These are phyloP conservation scores for Drosophila melanocephala DNA, from an alignment of 2,888 invertebrate species.

Conservation along the genomic window DNA sequence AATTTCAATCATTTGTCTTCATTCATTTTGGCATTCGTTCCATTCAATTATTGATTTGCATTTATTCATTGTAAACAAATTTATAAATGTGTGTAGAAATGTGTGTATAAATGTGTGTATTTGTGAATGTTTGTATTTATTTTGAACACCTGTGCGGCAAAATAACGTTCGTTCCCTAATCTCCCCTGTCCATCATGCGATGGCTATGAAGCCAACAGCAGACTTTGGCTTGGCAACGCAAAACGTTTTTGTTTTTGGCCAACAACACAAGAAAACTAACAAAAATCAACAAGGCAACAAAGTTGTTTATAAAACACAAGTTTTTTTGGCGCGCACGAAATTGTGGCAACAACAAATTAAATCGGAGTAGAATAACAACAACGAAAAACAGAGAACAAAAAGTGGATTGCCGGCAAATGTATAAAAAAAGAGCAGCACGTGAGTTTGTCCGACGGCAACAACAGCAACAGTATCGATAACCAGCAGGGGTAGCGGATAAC, in stretches of 20 bases:
- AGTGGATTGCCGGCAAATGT: constrained; percentile 43
- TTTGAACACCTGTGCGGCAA: constrained; percentile 63
- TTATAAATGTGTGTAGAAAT: neutral
- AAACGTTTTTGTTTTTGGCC: constrained; percentile 33
- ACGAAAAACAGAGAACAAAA: constrained; percentile 14
- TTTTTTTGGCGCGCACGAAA: constrained; percentile 59
- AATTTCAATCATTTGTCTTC: constrained; percentile 44
- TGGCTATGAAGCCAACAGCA: constrained; percentile 25
- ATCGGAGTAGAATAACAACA: constrained; percentile 46
- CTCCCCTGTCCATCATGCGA: constrained; percentile 8
- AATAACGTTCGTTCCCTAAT: constrained; percentile 4
- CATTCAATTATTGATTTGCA: constrained; percentile 61
- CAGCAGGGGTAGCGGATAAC: constrained; percentile 1
- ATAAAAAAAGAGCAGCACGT: constrained; percentile 59
- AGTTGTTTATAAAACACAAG: constrained; percentile 54
- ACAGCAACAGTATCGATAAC: constrained; percentile 44
- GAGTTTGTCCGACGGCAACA: constrained; percentile 39
- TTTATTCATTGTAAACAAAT: constrained; percentile 25
- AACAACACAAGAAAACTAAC: constrained; percentile 17
- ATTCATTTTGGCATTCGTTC: constrained; percentile 50
- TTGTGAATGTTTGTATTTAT: constrained; percentile 19
- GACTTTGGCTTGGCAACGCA: constrained; percentile 70
- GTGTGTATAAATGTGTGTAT: neutral
- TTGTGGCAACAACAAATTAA: constrained; percentile 54
- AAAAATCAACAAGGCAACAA: constrained; percentile 47